Evolutionary conservation across 1,140 invertebrate genomes (phyloP), one percentile per base, ranked within the genome.

Genomic region (Himalopsyche phryganea): DNA sequence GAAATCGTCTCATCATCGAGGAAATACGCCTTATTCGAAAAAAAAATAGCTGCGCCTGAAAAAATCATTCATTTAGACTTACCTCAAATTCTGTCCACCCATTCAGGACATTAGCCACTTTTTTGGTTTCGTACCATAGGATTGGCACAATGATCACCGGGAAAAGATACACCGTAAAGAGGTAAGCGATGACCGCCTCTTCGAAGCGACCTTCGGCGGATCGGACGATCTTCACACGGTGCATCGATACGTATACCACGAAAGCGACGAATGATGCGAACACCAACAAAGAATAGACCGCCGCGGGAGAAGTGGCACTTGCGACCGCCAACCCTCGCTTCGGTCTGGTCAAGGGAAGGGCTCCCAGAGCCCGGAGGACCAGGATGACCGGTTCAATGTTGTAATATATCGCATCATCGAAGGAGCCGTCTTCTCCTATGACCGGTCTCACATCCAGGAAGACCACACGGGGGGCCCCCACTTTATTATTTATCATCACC

Each of bases 151-250:
- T 69, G 11, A 81, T 68, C 65, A 84, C 78, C 0, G 84, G 84
- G 50, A 85, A 74, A 20, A 86, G 74, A 66, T 85, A 85, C 0
- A 85, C 80, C 2, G 83, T 80, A 65, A 86, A 86, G 1, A 86
- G 68, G 66, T 86, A 86, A 50, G 83, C 83, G 61, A 86, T 85
- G 1, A 85, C 84, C 1, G 83, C 83, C 68, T 86, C 84, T 65
- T 85, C 84, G 57, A 86, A 86, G 48, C 81, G 79, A 0, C 83
- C 83, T 64, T 84, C 84, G n/a, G 81, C 68, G 0, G 78, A 79
- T 20, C 73, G 68, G 15, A 82, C 71, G 53, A 83, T 80, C 57
- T 81, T 77, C 1, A 84, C 80, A 60, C 81, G 80, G 62, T 83
- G 71, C 54, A 81, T 75, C 42, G 81, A 80, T 7, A 85, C 74